phyloP scores from a whole-genome alignment of 2,888 invertebrate species.

The Volucella inanis region DNA sequence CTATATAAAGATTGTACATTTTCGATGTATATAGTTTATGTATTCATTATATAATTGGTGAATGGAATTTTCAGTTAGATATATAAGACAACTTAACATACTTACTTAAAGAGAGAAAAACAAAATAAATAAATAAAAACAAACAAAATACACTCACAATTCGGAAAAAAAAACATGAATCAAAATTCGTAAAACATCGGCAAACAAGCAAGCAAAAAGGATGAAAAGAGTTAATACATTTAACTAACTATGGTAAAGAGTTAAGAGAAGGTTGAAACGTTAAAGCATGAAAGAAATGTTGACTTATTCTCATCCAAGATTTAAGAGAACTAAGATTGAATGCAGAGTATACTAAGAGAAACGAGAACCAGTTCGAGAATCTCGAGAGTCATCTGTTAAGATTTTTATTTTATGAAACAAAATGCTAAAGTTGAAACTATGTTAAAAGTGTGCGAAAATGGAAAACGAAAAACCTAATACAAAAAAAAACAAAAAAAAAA shows the following conservation, averaged over 20 bases:
- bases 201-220: neutral
- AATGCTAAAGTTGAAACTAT: constrained; percentile 70
- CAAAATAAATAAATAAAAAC: constrained; percentile 30
- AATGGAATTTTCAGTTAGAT: constrained; percentile 67
- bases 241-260: constrained; percentile 37
- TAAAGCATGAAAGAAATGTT: constrained; percentile 32
- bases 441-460: constrained; percentile 68
- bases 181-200: constrained; percentile 23
- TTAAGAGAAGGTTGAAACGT: constrained; percentile 37
- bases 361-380: constrained; percentile 49
- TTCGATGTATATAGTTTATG: constrained; percentile 67
- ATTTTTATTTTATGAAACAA: constrained; percentile 70
- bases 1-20: constrained; percentile 67
- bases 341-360: constrained; percentile 57
- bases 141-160: constrained; percentile 43
- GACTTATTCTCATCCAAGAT: constrained; percentile 50
- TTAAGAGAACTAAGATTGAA: constrained; percentile 52
- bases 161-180: constrained; percentile 34
- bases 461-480: constrained; percentile 72
- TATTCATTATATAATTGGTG: constrained; percentile 58
- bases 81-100: constrained; percentile 23
- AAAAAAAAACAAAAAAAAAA: constrained; percentile 76
- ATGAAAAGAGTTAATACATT: constrained; percentile 17
- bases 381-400: constrained; percentile 69
- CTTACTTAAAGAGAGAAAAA: constrained; percentile 25